These are phyloP conservation scores for Cyphomyrus plagiostoma DNA, from an alignment of 2,113 vertebrate genomes.

Conservation along the genomic window DNA sequence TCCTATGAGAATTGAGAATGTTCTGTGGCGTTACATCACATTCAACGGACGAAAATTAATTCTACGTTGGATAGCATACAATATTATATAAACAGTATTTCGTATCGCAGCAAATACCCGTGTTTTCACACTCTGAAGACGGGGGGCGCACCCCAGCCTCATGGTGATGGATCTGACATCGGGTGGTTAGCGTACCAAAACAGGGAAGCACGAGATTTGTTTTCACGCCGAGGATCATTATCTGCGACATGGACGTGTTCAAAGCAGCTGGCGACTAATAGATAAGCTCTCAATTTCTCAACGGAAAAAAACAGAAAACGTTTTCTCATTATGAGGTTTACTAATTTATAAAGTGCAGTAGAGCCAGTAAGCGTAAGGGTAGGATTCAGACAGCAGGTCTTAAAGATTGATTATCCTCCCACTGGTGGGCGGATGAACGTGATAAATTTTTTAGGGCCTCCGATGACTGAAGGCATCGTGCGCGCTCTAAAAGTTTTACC, in stretches of 20 bases:
- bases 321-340: neutral
- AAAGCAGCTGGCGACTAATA: slow-evolving; percentile 23
- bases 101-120: neutral
- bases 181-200: neutral
- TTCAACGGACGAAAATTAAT: slow-evolving; percentile 53
- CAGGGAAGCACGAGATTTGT: neutral
- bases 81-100: neutral
- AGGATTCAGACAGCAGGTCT: neutral
- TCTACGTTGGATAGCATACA: slow-evolving; percentile 12
- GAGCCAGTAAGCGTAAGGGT: neutral
- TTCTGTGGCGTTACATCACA: slow-evolving; percentile 39
- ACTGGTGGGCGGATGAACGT: slow-evolving; percentile 2
- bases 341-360: neutral
- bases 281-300: slow-evolving; percentile 20
- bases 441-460: slow-evolving; percentile 1
- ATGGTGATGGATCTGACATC: neutral
- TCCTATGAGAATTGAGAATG: neutral
- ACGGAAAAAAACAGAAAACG: neutral
- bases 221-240: slow-evolving; percentile 11
- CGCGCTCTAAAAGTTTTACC: slow-evolving; percentile 7
- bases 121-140: neutral
- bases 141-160: neutral
- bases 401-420: slow-evolving; percentile 17
- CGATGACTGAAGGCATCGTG: slow-evolving; percentile 6
- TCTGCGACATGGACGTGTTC: slow-evolving; percentile 14